These are phyloP conservation scores for Pristionchus exspectatus DNA, from an alignment of 2,888 invertebrate genomes.

Conservation along the genomic window DNA sequence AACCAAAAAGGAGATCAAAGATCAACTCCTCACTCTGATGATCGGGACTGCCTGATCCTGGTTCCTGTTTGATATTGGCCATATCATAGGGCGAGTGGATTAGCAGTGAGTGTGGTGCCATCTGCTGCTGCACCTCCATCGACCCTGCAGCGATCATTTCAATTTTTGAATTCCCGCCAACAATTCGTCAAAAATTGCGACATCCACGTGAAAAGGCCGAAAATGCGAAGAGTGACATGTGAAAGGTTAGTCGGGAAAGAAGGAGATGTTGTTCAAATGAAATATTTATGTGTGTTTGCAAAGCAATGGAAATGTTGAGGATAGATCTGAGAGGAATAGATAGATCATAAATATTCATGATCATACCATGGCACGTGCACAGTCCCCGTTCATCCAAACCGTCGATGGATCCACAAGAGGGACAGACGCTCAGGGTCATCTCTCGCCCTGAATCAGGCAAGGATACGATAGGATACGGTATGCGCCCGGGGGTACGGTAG, in stretches of 20 bases:
- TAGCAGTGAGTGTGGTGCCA: slow-evolving; percentile 57
- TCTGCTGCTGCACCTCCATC: slow-evolving; percentile 49
- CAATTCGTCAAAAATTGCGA: not conserved
- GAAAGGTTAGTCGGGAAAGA: not conserved
- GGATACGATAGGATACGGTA: not conserved
- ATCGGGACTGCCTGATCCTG: slow-evolving; percentile 58
- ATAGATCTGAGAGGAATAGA: too few relatives aligned
- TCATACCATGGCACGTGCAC: not conserved
- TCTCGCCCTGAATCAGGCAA: not conserved
- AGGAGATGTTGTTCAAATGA: not conserved
- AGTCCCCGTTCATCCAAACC: not conserved
- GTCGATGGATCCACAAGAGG: not conserved
- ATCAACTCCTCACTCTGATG: not conserved
- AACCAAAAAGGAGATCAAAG: too few relatives aligned
- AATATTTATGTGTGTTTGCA: not conserved
- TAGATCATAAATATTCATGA: not conserved
- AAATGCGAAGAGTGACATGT: not conserved
- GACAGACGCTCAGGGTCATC: not conserved
- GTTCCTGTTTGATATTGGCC: slow-evolving; percentile 67
- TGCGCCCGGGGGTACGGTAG: not conserved
- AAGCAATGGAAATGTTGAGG: not conserved
- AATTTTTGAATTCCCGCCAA: not conserved
- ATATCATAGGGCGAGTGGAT: slow-evolving; percentile 70
- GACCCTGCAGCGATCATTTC: not conserved
- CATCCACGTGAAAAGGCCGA: not conserved